A percentile compares a stretch with the other conserved stretches of the same genome.
These are phyloP conservation scores for Coregonus clupeaformis DNA, from an alignment of 2,113 vertebrate genomes.

Conservation along the genomic window DNA sequence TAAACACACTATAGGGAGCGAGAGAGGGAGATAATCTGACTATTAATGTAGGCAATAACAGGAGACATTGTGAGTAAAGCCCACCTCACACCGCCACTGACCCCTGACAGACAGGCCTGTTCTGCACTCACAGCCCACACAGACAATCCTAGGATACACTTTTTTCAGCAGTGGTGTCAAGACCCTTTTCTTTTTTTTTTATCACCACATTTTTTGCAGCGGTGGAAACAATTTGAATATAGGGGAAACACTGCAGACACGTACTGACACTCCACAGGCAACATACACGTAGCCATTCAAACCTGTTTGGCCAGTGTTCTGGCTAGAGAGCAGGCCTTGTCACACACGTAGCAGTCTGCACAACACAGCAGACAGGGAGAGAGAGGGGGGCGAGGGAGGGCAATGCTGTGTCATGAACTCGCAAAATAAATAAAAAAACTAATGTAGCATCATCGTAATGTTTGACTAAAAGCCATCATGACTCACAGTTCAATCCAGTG, in stretches of 20 bases:
- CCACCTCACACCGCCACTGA: slow-evolving; percentile 14
- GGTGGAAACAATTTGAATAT: not conserved
- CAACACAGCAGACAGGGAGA: not conserved
- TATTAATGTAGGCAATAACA: slow-evolving; percentile 36
- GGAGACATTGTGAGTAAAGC: slow-evolving; percentile 34
- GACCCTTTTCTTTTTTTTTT: too few species aligned
- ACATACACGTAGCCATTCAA: slow-evolving; percentile 45
- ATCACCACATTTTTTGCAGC: too few species aligned
- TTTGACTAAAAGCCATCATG: not conserved
- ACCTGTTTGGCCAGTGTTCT: slow-evolving; percentile 54
- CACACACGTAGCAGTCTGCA: slow-evolving; percentile 12
- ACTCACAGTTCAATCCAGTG: not conserved
- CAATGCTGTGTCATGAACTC: not conserved
- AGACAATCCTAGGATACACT: not conserved
- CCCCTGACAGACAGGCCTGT: slow-evolving; percentile 2
- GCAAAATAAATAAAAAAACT: too few species aligned
- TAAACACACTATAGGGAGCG: not conserved
- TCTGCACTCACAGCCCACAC: not conserved
- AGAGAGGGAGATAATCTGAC: slow-evolving; percentile 9
- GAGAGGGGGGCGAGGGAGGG: not conserved
- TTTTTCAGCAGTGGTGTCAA: not conserved
- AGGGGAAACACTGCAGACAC: slow-evolving; percentile 15
- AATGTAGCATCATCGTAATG: not conserved
- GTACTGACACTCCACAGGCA: slow-evolving; percentile 18
- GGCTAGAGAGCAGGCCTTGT: slow-evolving; percentile 26